phyloP scores from a whole-genome alignment of 2,888 invertebrate species.

The Empis stercorea region DNA sequence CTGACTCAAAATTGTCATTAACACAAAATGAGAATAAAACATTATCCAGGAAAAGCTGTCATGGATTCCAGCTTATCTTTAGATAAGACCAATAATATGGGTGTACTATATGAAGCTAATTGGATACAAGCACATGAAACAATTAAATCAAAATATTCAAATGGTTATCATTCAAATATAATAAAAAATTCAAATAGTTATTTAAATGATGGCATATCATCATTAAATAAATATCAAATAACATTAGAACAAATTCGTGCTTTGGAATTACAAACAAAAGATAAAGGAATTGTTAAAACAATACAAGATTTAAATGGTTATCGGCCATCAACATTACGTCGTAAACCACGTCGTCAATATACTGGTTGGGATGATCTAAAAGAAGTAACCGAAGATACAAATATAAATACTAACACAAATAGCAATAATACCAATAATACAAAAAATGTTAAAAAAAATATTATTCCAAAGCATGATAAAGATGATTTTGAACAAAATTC shows the following conservation, averaged over 20 bases:
- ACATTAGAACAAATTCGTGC: conserved; percentile 39
- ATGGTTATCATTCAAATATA: conserved; percentile 9
- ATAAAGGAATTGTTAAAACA: conserved; percentile 37
- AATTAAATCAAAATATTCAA: conserved; percentile 10
- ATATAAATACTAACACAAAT: not conserved
- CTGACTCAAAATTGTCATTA: not conserved
- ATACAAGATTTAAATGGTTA: conserved; percentile 51
- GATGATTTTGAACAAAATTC: conserved; percentile 1
- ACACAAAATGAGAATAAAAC: conserved; percentile 61
- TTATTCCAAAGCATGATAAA: not conserved
- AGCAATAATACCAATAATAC: not conserved
- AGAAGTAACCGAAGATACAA: conserved; percentile 11
- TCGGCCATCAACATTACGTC: conserved; percentile 43
- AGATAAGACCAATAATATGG: conserved; percentile 60
- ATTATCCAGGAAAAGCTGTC: conserved; percentile 73
- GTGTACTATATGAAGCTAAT: conserved; percentile 69
- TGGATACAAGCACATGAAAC: conserved; percentile 57
- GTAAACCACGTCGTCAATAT: conserved; percentile 43
- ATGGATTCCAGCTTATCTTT: conserved; percentile 49
- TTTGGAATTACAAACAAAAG: conserved; percentile 37
- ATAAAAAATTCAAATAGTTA: conserved; percentile 12
- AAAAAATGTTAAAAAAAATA: not conserved
- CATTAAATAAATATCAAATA: conserved; percentile 49
- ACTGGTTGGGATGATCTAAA: conserved; percentile 43
- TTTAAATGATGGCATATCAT: conserved; percentile 26